phyloP scores from a whole-genome alignment of 2,888 invertebrate genomes.

The Lithophane socia region DNA sequence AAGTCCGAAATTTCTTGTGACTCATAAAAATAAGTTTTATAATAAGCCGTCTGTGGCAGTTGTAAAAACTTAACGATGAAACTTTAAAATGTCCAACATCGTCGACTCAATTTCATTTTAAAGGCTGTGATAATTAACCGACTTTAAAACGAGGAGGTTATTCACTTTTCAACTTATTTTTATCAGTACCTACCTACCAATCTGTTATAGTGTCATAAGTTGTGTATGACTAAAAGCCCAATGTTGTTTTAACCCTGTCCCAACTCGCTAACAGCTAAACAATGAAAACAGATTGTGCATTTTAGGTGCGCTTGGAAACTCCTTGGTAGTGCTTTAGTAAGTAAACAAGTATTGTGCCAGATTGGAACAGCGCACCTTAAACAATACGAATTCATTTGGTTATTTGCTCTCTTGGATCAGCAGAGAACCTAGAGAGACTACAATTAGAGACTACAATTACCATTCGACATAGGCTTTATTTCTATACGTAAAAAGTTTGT shows the following conservation, averaged over 20 bases:
- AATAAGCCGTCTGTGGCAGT: conserved; percentile 58
- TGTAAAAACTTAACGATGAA: conserved; percentile 67
- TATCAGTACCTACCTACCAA: conserved; percentile 3
- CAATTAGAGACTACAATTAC: neutral
- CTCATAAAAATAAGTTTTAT: conserved; percentile 66
- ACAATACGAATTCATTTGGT: neutral
- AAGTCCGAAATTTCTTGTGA: conserved; percentile 50
- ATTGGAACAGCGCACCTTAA: conserved; percentile 7
- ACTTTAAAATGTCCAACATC: conserved; percentile 50
- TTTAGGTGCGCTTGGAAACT: conserved; percentile 18
- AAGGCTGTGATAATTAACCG: conserved; percentile 57
- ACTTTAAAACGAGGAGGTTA: conserved; percentile 26
- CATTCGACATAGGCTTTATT: neutral
- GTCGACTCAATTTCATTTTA: conserved; percentile 33
- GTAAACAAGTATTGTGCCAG: conserved; percentile 30
- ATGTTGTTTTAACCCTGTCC: conserved; percentile 10
- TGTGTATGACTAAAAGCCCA: conserved; percentile 20
- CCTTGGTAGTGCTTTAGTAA: conserved; percentile 11
- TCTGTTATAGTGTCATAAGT: neutral
- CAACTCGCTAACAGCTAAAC: conserved; percentile 22
- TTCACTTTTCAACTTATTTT: conserved; percentile 58
- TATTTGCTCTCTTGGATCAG: conserved; percentile 14
- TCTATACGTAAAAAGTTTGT: neutral
- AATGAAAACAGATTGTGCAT: conserved; percentile 44
- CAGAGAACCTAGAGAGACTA: neutral